These are phyloP conservation scores for Muscicapa comitata DNA, from an alignment of 2,797 vertebrate genomes.

Conservation along the genomic window DNA sequence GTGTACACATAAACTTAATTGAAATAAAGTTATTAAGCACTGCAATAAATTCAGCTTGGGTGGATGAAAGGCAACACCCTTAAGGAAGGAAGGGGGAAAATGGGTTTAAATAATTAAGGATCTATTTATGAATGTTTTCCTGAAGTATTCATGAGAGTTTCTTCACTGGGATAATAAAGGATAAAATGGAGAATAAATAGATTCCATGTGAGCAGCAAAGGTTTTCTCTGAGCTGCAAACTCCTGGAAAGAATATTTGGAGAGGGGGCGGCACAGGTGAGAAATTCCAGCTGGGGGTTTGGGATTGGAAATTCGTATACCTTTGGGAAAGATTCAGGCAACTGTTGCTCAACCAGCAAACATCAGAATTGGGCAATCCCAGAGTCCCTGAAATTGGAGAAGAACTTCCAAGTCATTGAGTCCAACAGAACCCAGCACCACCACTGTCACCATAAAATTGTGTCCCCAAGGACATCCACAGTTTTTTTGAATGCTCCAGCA, in stretches of 20 bases:
- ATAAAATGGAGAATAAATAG: background rate
- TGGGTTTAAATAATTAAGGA: conserved; percentile 57
- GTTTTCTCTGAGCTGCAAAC: background rate
- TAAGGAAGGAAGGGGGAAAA: conserved; percentile 26
- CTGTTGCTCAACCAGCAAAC: background rate
- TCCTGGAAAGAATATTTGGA: background rate
- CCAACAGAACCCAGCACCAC: background rate
- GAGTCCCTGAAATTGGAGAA: rapidly evolving
- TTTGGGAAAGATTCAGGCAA: background rate
- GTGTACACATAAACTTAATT: conserved; percentile 44
- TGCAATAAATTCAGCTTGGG: conserved; percentile 41
- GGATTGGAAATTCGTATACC: rapidly evolving
- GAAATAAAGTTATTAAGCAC: conserved; percentile 56
- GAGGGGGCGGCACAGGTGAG: background rate
- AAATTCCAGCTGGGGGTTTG: background rate
- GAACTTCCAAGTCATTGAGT: rapidly evolving
- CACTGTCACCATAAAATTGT: rapidly evolving
- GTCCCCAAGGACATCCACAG: background rate
- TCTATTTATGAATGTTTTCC: conserved; percentile 30
- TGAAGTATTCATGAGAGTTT: conserved; percentile 43
- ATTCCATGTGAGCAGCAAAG: background rate
- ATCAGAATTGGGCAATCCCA: rapidly evolving
- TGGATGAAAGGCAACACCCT: conserved; percentile 46
- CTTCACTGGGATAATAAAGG: background rate
- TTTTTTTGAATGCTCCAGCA: background rate